A percentile compares a stretch with the other conserved stretches of the same genome.
phyloP scores from a whole-genome alignment of 2,797 vertebrate species.

The Squalus acanthias region DNA sequence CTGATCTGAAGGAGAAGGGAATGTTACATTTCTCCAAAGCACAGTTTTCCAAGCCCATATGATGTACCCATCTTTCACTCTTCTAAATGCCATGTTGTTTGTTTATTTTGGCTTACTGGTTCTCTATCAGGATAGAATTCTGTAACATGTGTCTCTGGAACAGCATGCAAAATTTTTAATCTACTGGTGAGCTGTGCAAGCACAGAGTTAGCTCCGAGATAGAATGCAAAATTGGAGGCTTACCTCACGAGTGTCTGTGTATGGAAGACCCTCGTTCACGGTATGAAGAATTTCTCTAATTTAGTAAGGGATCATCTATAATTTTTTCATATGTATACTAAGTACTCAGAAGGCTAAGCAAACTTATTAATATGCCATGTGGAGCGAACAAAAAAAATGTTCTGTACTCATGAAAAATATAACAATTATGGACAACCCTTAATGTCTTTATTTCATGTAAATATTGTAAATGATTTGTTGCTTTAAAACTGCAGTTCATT shows the following conservation, averaged over 20 bases:
- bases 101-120: neutral
- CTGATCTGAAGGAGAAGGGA: too few relatives aligned
- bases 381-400: neutral
- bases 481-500: neutral
- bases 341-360: neutral
- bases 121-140: neutral
- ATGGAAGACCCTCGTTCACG: neutral
- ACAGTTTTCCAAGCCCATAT: neutral
- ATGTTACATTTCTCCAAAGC: neutral
- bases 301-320: neutral
- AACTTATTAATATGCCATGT: neutral
- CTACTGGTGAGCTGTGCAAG: neutral
- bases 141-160: neutral
- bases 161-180: neutral
- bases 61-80: neutral
- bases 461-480: neutral
- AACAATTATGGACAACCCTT: neutral
- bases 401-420: neutral
- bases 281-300: neutral
- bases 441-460: neutral
- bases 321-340: neutral
- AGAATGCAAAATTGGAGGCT: neutral
- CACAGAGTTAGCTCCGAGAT: neutral
- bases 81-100: neutral
- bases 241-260: neutral